These are phyloP conservation scores for Indicator indicator DNA, from an alignment of 2,113 vertebrate species.

Conservation along the genomic window DNA sequence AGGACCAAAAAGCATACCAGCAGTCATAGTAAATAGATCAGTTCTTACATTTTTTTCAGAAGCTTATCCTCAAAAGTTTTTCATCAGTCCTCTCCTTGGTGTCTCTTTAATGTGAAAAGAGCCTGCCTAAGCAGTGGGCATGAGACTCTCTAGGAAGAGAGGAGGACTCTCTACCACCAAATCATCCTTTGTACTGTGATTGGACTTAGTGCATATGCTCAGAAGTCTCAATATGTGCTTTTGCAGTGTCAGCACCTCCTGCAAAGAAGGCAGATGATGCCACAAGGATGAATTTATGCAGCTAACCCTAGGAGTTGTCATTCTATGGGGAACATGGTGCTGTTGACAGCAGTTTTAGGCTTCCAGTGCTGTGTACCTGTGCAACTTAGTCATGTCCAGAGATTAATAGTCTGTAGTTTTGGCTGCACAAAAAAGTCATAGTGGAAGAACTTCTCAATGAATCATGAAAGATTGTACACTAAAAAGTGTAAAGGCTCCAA, in stretches of 20 bases:
- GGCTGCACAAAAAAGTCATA: not conserved
- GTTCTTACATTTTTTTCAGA: not conserved
- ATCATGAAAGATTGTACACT: not conserved
- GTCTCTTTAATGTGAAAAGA: not conserved
- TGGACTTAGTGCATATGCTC: not conserved
- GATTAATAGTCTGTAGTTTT: not conserved
- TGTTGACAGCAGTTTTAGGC: not conserved
- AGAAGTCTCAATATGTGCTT: not conserved
- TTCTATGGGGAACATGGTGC: not conserved
- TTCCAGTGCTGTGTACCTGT: not conserved
- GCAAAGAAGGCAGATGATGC: not conserved
- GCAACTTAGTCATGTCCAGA: not conserved
- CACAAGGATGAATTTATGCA: not conserved
- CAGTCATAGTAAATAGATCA: not conserved
- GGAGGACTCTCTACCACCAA: not conserved
- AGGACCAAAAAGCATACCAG: not conserved
- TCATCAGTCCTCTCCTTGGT: not conserved
- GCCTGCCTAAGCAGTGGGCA: not conserved
- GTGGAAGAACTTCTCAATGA: not conserved
- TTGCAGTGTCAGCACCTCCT: not conserved
- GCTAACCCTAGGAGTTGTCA: not conserved
- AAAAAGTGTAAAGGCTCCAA: not conserved
- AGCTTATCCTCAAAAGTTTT: not conserved
- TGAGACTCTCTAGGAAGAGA: not conserved
- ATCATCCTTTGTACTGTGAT: not conserved